Evolutionary conservation across 2,888 invertebrate genomes (phyloP), one percentile per base, ranked within the genome.

Genomic region (Ophonus ardosiacus): DNA sequence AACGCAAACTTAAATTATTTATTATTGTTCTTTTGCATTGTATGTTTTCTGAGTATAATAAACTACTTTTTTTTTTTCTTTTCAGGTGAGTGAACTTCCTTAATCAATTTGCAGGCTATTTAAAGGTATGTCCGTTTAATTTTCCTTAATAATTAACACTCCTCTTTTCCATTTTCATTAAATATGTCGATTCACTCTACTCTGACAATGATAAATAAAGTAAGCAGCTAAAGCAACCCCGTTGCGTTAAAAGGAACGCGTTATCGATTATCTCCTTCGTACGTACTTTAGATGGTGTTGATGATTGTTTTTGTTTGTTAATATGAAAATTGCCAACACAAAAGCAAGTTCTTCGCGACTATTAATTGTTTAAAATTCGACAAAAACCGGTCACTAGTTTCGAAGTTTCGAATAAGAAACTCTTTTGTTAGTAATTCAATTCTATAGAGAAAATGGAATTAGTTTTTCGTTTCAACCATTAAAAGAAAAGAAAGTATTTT

Each of bases 261-360:
- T 10, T 63, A 63, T 63, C 63, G 63, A 63, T 63, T 24, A 6
- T 17, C 6, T 10, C 8, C 63, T 63, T 63, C 13, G 0, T 18
- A 63, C 7, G 63, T 63, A 63, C 21, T 63, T 63, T 18, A 63
- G 18, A 17, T 59, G 17, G 8, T 61, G n/a, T 61, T 21, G 21
- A 63, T 21, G 21, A 63, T 63, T 63, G 63, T 63, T 63, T 63
- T 63, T 24, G 63, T 63, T 61, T 63, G 18, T 24, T 63, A 18
- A 21, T 24, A 24, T 63, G 17, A 24, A 63, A 63, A 63, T 24
- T 13, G 43, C 43, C 43, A 51, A 51, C 43, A 51, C 43, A 51
- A 51, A 51, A 13, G 43, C 8, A 10, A 51, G 10, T 51, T 51
- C 43, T 51, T 51, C 43, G 13, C 13, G 7, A 51, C 43, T 51